Evolutionary conservation across 2,888 invertebrate genomes (phyloP).

Genomic region (Cacoxenus indagator): DNA sequence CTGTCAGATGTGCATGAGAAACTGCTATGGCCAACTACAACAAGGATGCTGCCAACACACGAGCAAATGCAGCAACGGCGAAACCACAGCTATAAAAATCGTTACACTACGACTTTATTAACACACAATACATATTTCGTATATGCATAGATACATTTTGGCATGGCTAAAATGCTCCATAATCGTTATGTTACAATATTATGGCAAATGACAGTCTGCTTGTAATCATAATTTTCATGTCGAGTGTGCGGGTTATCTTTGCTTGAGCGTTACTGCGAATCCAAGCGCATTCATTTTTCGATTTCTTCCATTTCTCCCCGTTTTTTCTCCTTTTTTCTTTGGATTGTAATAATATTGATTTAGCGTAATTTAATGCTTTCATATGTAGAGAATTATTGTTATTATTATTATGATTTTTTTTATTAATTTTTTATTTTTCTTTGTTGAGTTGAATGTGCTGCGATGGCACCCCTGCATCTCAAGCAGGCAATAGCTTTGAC

Average conservation of each 20-base stretch:
- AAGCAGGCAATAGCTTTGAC: too few species aligned
- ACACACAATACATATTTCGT: not conserved
- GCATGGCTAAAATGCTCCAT: conserved; percentile 41
- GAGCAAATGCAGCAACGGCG: not conserved
- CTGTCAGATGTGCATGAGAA: not conserved
- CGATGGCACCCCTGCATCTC: not conserved
- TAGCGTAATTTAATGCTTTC: conserved; percentile 18
- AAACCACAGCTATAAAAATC: not conserved
- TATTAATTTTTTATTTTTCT: not conserved
- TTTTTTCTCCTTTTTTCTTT: conserved; percentile 11
- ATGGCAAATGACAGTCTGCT: conserved; percentile 41
- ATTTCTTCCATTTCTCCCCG: not conserved
- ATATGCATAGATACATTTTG: conserved; percentile 36
- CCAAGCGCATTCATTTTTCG: not conserved
- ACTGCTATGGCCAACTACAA: not conserved
- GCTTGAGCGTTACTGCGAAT: not conserved
- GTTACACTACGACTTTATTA: conserved; percentile 1
- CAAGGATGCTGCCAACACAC: not conserved
- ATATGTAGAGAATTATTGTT: not conserved
- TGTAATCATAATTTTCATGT: conserved; percentile 49
- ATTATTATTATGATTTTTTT: not conserved
- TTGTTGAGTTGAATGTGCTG: too few species aligned
- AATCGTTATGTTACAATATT: conserved; percentile 48
- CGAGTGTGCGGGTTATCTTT: conserved; percentile 16
- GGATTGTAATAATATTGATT: conserved; percentile 25